phyloP scores from a whole-genome alignment of 2,797 vertebrate genomes.

The Gymnodraco acuticeps region DNA sequence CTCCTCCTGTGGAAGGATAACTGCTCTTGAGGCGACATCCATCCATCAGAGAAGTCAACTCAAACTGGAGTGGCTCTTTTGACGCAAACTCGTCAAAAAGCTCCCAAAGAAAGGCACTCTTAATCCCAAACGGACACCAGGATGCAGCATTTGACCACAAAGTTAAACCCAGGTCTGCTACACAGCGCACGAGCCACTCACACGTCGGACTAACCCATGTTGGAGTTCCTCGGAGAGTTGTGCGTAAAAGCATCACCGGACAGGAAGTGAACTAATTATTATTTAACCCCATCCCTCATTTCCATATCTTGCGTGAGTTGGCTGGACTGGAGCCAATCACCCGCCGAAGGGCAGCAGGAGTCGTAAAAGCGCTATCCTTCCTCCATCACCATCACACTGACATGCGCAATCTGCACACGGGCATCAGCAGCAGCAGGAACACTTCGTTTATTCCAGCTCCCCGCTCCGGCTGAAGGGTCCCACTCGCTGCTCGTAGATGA shows the following conservation, averaged over 20 bases:
- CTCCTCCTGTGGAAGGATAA: constrained; percentile 22
- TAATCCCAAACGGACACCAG: not conserved
- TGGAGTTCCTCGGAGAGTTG: constrained; percentile 56
- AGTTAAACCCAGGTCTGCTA: constrained; percentile 21
- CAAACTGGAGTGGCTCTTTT: constrained; percentile 18
- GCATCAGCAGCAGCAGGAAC: constrained; percentile 81
- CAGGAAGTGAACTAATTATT: constrained; percentile 88
- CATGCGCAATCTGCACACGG: constrained; percentile 93
- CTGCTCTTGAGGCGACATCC: constrained; percentile 25
- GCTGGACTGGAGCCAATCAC: constrained; percentile 93
- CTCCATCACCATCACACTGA: constrained; percentile 93
- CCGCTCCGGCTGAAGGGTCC: constrained; percentile 78
- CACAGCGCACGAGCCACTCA: constrained; percentile 25
- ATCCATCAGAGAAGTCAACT: constrained; percentile 16
- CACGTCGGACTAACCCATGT: constrained; percentile 56
- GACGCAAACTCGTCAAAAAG: constrained; percentile 23
- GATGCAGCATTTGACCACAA: constrained; percentile 13
- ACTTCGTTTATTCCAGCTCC: constrained; percentile 81
- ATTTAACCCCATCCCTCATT: constrained; percentile 89
- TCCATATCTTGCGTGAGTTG: constrained; percentile 90
- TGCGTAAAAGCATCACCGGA: constrained; percentile 81
- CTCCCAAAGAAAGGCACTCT: not conserved
- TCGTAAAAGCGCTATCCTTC: constrained; percentile 91
- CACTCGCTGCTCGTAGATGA: constrained; percentile 86
- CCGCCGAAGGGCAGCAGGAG: constrained; percentile 86